Conservation (phyloP, 2,113 vertebrate species). For the Pampusana beccarii region DNA sequence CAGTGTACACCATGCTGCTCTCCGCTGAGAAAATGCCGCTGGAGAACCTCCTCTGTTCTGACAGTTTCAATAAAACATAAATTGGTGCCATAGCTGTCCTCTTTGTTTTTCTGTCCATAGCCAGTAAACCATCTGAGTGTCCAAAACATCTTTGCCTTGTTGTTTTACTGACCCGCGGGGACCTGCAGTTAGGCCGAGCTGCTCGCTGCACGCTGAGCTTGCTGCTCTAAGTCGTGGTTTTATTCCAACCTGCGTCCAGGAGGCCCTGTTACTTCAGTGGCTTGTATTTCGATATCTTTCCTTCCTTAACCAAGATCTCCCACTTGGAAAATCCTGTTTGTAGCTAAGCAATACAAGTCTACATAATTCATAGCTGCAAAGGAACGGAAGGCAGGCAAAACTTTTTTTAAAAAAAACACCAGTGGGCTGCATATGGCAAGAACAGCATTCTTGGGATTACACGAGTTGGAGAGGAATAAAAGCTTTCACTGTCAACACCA, state of each 20-base stretch:
- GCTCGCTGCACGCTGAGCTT: neutral
- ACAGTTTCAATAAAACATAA: neutral
- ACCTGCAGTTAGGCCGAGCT: neutral
- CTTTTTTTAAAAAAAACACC: neutral
- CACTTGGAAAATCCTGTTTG: constrained; percentile 71
- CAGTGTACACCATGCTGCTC: neutral
- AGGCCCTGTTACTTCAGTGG: neutral
- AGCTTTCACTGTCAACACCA: constrained; percentile 45
- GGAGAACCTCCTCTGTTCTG: neutral
- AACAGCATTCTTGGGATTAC: constrained; percentile 62
- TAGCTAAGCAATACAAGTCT: constrained; percentile 45
- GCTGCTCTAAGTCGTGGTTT: neutral
- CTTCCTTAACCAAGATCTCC: constrained; percentile 50
- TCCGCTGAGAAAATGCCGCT: neutral
- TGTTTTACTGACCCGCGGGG: neutral
- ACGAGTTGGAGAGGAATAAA: constrained; percentile 37
- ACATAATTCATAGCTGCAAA: constrained; percentile 60
- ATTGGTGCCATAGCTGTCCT: neutral
- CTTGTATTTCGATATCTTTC: constrained; percentile 39
- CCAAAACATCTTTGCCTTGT: neutral
- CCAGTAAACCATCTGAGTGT: neutral
- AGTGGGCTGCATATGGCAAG: constrained; percentile 43
- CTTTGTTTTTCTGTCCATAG: constrained; percentile 27
- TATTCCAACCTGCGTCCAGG: neutral
- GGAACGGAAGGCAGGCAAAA: constrained; percentile 38